Evolutionary conservation across 2,113 vertebrate genomes (phyloP).

Genomic region (Trogon surrucura): DNA sequence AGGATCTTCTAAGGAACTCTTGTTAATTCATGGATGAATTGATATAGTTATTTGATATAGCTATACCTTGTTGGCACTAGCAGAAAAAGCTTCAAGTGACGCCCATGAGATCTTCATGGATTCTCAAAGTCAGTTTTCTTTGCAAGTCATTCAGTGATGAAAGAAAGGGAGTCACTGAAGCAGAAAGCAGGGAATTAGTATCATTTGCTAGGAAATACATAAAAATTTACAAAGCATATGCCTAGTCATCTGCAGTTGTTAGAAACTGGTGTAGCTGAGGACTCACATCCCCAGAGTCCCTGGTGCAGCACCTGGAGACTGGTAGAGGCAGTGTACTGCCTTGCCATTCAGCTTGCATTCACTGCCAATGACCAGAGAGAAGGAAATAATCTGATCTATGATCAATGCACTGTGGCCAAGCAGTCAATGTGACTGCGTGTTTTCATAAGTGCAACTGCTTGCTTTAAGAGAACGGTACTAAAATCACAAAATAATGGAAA

Average conservation of each 20-base stretch:
- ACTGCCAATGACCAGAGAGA: neutral
- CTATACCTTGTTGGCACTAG: neutral
- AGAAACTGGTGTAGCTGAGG: neutral
- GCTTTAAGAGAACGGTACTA: neutral
- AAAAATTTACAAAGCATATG: neutral
- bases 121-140: neutral
- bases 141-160: neutral
- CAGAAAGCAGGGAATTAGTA: neutral
- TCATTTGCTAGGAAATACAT: neutral
- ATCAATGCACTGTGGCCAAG: neutral
- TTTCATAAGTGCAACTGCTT: neutral
- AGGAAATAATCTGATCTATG: neutral
- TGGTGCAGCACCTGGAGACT: neutral
- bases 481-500: neutral
- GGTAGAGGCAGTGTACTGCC: neutral
- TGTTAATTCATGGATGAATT: neutral
- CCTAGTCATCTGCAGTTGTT: neutral
- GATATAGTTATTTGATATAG: fast-evolving
- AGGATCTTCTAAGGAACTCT: neutral
- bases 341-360: neutral
- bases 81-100: neutral
- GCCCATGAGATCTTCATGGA: neutral
- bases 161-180: neutral
- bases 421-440: neutral
- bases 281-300: neutral